These are phyloP conservation scores for Ophion obscuratus DNA, from an alignment of 2,888 invertebrate genomes.

Conservation along the genomic window DNA sequence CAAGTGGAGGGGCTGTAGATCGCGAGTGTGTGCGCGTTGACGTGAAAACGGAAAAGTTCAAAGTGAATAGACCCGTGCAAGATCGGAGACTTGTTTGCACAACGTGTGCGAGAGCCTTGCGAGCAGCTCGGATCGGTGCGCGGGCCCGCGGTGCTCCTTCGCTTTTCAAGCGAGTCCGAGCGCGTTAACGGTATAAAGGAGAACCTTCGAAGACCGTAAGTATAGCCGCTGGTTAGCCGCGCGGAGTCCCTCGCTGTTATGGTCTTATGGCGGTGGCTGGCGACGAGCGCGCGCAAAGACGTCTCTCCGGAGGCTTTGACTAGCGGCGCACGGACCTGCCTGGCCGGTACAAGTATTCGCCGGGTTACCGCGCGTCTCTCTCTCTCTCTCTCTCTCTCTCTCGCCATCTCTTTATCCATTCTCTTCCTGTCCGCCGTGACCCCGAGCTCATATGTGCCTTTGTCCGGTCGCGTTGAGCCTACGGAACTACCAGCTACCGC, in stretches of 20 bases:
- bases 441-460: slow-evolving; percentile 51
- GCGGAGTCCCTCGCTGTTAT: slow-evolving; percentile 33
- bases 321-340: slow-evolving; percentile 74
- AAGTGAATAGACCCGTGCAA: slow-evolving; percentile 65
- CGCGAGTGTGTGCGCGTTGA: slow-evolving; percentile 39
- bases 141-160: slow-evolving; percentile 23
- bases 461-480: slow-evolving; percentile 62
- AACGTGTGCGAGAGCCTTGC: slow-evolving; percentile 24
- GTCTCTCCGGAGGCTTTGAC: slow-evolving; percentile 67
- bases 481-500: background rate
- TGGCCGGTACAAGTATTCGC: slow-evolving; percentile 79
- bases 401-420: slow-evolving; percentile 56
- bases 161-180: slow-evolving; percentile 35
- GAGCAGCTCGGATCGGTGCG: background rate
- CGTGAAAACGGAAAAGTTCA: slow-evolving; percentile 68
- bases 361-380: slow-evolving; percentile 69
- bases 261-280: slow-evolving; percentile 11
- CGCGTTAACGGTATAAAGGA: slow-evolving; percentile 74
- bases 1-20: background rate
- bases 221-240: slow-evolving; percentile 27
- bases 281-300: slow-evolving; percentile 6
- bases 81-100: slow-evolving; percentile 49
- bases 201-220: slow-evolving; percentile 38
- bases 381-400: slow-evolving; percentile 5
- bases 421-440: slow-evolving; percentile 39